Evolutionary conservation across 2,113 vertebrate species (phyloP), one percentile per base, ranked within the genome.

Genomic region (Centrocercus urophasianus): DNA sequence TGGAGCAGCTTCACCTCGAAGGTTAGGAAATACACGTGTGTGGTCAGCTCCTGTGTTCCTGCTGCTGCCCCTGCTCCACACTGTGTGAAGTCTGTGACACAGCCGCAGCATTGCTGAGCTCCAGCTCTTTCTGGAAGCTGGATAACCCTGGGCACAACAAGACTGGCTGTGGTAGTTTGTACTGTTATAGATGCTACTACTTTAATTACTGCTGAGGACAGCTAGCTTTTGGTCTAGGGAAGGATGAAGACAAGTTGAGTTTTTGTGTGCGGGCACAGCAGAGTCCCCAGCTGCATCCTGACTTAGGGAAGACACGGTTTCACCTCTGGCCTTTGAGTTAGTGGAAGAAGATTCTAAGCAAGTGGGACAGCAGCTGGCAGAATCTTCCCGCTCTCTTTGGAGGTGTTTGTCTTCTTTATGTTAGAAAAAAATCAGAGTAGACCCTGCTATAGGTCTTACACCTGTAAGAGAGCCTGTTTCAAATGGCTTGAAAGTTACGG

Each of bases 51-150:
- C 69, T 20, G 11, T 0, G 0, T 48, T 78, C 34, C 24, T 3
- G 1, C 27, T 67, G 30, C 72, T 86, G 64, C 27, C 32, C 32
- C 38, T 7, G 9, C 64, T 48, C 56, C 24, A 25, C 0, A 0
- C 25, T 73, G 10, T 30, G 13, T 28, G 30, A 61, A 67, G 19
- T 25, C 18, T 78, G 36, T 25, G 47, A 6, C 42, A 11, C 17
- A 65, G 57, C 28, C 32, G 30, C 42, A 57, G 40, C 22, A 5
- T 19, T 27, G 38, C 10, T 81, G 42, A 38, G 12, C 52, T 81
- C 50, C 27, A 14, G 40, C 25, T 67, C 32, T 59, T 64, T 63
- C 57, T 38, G 77, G 70, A 90, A 88, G 57, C 19, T 64, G 70
- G 64, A 15, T 57, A 32, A 71, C 66, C 27, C 43, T 32, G 80